Evolutionary conservation across 2,113 vertebrate species (phyloP), one percentile per base, ranked within the genome.

Genomic region (human): DNA sequence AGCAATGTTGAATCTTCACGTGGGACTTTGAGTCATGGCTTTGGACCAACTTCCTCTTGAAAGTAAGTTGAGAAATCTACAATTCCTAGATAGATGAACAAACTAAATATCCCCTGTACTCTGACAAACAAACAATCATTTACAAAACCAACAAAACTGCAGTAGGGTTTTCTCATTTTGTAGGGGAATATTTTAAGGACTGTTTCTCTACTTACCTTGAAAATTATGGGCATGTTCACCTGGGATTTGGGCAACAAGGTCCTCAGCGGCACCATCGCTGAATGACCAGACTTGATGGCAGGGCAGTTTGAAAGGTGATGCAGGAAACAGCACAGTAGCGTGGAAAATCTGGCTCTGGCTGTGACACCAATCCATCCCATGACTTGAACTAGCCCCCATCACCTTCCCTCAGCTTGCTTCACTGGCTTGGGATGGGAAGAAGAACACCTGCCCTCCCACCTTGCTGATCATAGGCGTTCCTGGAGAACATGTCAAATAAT

Each of bases 21-120:
- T 92, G 45, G 73, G 8, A 11, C 68, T 86, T 8, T 14, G 30
- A 78, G 35, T 14, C 48, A 7, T 72, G 25, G 43, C 6, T 72
- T 96, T 96, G 45, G 40, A 82, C 35, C 48, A 92, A 55, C n/a
- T 61, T 91, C 38, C 14, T 90, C 59, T 82, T 75, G 9, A 92
- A 87, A 78, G 79, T 30, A 94, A 85, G 8, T 20, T 90, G 38
- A 85, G 55, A 88, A 82, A 94, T 84, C 25, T 91, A 55, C 6
- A 90, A 4, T 89, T 86, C 5, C 43, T 79, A 89, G 59, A 3
- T 68, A 38, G 70, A 70, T 86, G 84, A 90, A 93, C 57, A 79
- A 84, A 72, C 4, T 72, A n/a, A 89, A 75, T 2, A n/a, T 61
- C 18, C 16, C 32, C 32, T 27, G 2, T 61, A 48, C 4, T 11